phyloP scores from a whole-genome alignment of 2,797 vertebrate species.

The Caiman crocodilus region DNA sequence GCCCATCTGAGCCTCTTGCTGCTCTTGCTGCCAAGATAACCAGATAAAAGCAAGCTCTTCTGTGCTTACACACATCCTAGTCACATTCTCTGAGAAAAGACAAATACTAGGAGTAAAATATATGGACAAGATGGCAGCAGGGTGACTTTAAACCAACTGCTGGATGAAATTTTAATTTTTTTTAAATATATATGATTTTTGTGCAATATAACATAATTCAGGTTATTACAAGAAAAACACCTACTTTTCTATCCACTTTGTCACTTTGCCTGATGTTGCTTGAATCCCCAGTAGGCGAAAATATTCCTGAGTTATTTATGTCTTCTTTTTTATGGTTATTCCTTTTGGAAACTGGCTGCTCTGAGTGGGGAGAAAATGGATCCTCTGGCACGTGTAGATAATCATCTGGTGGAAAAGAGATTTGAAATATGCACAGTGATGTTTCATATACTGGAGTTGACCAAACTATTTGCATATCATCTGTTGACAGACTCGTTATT shows the following conservation, averaged over 20 bases:
- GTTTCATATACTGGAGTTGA: background rate
- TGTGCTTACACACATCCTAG: too few species aligned
- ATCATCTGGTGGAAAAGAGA: conserved; percentile 55
- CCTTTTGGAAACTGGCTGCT: conserved; percentile 16
- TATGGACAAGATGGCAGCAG: background rate
- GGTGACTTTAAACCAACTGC: background rate
- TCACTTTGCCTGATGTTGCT: background rate
- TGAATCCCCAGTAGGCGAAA: conserved; percentile 31
- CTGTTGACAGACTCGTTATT: background rate
- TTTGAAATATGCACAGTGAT: background rate
- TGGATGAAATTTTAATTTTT: background rate
- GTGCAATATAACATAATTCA: background rate
- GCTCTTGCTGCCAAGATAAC: too few species aligned
- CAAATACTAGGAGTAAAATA: too few species aligned
- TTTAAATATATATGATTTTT: background rate
- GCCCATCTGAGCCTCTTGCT: too few species aligned
- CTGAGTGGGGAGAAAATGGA: background rate
- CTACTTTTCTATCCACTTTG: conserved; percentile 50
- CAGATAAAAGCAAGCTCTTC: too few species aligned
- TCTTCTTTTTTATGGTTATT: conserved; percentile 33
- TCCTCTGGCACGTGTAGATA: conserved; percentile 44
- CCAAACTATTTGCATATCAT: background rate
- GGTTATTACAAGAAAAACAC: background rate
- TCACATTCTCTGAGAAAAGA: too few species aligned
- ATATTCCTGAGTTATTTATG: conserved; percentile 41